Base-by-base conservation (phyloP, 2,113 vertebrate species). In the Baryphthengus martii region DNA sequence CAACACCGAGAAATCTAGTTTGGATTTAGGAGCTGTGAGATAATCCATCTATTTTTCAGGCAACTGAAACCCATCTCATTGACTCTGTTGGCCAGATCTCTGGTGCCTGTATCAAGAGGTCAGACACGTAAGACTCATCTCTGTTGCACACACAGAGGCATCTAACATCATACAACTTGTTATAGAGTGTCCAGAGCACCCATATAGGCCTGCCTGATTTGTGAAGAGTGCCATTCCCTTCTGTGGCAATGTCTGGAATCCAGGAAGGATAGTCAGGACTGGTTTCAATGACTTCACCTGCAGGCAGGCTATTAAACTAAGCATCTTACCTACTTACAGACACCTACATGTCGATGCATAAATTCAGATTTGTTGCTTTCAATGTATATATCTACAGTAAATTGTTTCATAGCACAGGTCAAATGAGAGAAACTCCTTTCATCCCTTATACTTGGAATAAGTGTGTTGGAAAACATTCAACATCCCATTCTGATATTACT, bases 101-200 rank as follows among this genome's bases (percentile, higher is more conserved):
- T 62, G 10, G 16, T 70, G 44, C 12, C 15, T 50, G 0, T 33
- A 39, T 6, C 0, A 0, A 35, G 11, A 85, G 3, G 21, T 50
- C 9, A 78, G 40, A 37, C 17, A 28, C 31, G 67, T 56, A 39
- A 29, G 29, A 8, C 16, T 82, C 16, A 55, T 55, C 20, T 9
- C 17, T 39, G 29, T 35, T 35, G 59, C 14, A 45, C 9, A 20
- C 2, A 6, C 24, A 66, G 3, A 42, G n/a, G n/a, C 35, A 42
- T 42, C 16, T 81, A 28, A 5, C 29, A 31, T 21, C 11, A 35
- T 24, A 7, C 4, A 14, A 37, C 12, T 44, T 26, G 21, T 50
- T 17, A 29, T 3, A 44, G 33, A 15, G 11, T 35, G 25, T 33
- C 35, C 28, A 45, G 62, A 82, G 7, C 15, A 77, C 17, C 11